Base-by-base conservation (phyloP, 2,888 invertebrate genomes). In the Pediacus dermestoides region DNA sequence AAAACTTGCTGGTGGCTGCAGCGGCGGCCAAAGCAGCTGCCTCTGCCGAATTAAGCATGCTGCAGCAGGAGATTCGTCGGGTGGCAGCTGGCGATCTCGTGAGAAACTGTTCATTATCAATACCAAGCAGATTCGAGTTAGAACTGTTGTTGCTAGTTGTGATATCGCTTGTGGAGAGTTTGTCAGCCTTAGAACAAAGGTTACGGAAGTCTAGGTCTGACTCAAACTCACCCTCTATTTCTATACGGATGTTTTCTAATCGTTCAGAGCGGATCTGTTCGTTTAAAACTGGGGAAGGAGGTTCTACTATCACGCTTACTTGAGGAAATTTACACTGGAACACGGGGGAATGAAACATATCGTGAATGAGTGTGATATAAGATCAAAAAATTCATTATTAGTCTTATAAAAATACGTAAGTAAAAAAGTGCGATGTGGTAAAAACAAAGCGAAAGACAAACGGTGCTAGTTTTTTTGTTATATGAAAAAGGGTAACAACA, bases 51-150 rank as follows among this genome's bases (percentile, higher is more conserved):
- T 87, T 91, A 59, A 91, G 79, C 49, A 90, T 81, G 59, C 90
- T 91, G 42, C 92, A 91, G 66, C 90, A 90, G 48, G 92, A 92
- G 63, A 94, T 92, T 52, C 93, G 74, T 46, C 93, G 77, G 4
- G 90, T 88, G 6, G 91, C 89, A 37, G 89, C 86, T 2, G 88
- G 87, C 1, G 88, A 88, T 58, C 82, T 82, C 49, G 81, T 85
- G 13, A 84, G 68, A 53, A 81, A 81, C 50, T 75, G 73, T 52
- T 82, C 81, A 30, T 77, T 74, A 58, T 81, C 81, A 32, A 81
- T 75, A 31, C 70, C 71, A 30, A 82, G 61, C 6, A 78, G 67
- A 53, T 81, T 80, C 6, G 81, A 80, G 59, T 77, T 81, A 30
- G 70, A 72, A 53, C 73, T 68, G 47, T 66, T 64, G 46, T 66